Evolutionary conservation across 2,113 vertebrate species (phyloP).

Genomic region (Chamaea fasciata): DNA sequence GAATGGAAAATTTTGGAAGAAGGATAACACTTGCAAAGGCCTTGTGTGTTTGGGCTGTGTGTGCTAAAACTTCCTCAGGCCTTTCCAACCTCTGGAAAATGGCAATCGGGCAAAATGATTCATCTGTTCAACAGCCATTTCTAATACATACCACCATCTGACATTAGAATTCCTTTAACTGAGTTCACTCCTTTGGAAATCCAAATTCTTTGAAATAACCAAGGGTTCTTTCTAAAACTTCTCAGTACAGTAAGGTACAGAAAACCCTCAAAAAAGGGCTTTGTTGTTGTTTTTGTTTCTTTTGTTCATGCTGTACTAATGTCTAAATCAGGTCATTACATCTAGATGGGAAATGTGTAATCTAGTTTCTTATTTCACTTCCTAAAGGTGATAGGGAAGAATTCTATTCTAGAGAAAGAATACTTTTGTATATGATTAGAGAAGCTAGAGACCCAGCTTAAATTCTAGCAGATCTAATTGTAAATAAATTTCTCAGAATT

Average conservation of each 20-base stretch:
- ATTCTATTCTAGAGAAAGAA: neutral
- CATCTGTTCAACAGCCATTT: neutral
- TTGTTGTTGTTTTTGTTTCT: neutral
- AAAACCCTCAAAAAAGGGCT: neutral
- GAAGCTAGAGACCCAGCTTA: neutral
- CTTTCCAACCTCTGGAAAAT: neutral
- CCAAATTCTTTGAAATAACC: neutral
- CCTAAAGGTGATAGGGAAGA: neutral
- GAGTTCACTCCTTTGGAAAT: neutral
- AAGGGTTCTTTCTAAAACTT: neutral
- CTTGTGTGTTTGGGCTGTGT: accelerated
- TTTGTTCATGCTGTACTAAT: neutral
- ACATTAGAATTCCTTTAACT: neutral
- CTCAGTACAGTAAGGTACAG: neutral
- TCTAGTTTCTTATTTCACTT: neutral
- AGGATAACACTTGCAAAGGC: neutral
- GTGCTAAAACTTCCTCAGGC: neutral
- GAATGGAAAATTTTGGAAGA: neutral
- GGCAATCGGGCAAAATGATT: neutral
- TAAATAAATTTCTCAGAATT: neutral
- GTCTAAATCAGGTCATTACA: neutral
- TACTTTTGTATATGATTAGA: neutral
- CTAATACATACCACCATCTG: neutral
- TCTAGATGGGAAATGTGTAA: neutral
- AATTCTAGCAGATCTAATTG: neutral